Conservation (phyloP, 2,888 invertebrate species). For the Polyommatus icarus region DNA sequence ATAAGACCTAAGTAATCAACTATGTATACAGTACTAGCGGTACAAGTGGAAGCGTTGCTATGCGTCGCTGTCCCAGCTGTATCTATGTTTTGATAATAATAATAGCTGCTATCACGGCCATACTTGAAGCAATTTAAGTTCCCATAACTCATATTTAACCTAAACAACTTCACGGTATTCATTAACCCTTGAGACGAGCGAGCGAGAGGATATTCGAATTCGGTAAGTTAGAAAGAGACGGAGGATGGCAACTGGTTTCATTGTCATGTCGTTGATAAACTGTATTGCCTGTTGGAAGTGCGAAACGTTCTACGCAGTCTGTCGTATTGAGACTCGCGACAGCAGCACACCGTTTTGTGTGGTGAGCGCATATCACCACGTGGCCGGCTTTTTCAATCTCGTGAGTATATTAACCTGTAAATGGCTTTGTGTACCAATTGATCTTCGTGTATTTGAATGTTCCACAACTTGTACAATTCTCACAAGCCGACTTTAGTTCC, state of each 20-base stretch:
- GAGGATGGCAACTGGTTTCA: slow-evolving; percentile 38
- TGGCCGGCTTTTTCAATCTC: slow-evolving; percentile 62
- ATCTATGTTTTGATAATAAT: slow-evolving; percentile 1
- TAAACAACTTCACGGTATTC: not conserved
- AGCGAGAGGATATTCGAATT: not conserved
- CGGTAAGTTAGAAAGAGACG: not conserved
- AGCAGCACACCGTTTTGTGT: slow-evolving; percentile 58
- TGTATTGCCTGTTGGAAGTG: slow-evolving; percentile 39
- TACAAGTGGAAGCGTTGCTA: not conserved
- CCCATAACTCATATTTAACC: slow-evolving; percentile 16
- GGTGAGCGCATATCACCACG: slow-evolving; percentile 57
- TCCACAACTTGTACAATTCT: not conserved
- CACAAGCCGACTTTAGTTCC: not conserved
- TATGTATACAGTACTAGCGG: not conserved
- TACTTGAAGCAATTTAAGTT: slow-evolving; percentile 1
- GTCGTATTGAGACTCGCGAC: slow-evolving; percentile 69
- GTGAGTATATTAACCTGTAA: slow-evolving; percentile 53
- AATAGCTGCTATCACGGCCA: not conserved
- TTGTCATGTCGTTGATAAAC: slow-evolving; percentile 44
- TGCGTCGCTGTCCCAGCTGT: not conserved
- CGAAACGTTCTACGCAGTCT: slow-evolving; percentile 48
- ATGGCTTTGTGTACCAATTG: slow-evolving; percentile 21
- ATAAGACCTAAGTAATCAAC: not conserved
- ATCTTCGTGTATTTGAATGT: not conserved
- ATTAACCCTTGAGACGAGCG: not conserved